Conservation (phyloP, 2,888 invertebrate genomes). For the Meta bourneti region DNA sequence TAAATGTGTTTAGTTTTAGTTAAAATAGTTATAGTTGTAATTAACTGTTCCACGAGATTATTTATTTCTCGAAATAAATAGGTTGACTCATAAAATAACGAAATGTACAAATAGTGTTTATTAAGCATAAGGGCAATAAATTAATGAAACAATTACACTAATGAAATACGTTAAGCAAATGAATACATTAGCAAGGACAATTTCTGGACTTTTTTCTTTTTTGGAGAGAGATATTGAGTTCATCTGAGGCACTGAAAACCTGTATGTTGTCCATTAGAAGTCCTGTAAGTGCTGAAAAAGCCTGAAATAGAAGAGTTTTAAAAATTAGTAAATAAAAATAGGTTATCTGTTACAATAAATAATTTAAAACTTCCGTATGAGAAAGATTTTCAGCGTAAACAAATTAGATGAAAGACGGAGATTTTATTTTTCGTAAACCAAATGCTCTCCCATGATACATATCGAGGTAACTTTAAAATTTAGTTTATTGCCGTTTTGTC, state of each 20-base stretch:
- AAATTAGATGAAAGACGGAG: too few species aligned
- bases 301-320: conserved; percentile 14
- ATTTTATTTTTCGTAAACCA: too few species aligned
- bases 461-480: too few species aligned
- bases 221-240: conserved; percentile 19
- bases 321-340: too few species aligned
- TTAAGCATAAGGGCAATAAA: not conserved
- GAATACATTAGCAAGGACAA: conserved; percentile 25
- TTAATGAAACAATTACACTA: conserved; percentile 10
- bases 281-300: conserved; percentile 15
- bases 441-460: too few species aligned
- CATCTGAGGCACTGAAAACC: conserved; percentile 3
- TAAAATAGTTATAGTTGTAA: too few species aligned
- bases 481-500: too few species aligned
- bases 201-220: not conserved
- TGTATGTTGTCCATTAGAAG: conserved; percentile 47
- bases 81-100: not conserved
- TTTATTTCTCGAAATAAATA: not conserved
- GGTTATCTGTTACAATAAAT: too few species aligned
- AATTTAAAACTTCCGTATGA: too few species aligned
- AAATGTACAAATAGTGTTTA: not conserved
- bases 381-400: too few species aligned
- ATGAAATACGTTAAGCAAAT: not conserved
- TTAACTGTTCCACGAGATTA: not conserved
- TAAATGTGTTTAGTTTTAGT: too few species aligned